Evolutionary conservation across 2,113 vertebrate genomes (phyloP).

Genomic region (Istiophorus platypterus): DNA sequence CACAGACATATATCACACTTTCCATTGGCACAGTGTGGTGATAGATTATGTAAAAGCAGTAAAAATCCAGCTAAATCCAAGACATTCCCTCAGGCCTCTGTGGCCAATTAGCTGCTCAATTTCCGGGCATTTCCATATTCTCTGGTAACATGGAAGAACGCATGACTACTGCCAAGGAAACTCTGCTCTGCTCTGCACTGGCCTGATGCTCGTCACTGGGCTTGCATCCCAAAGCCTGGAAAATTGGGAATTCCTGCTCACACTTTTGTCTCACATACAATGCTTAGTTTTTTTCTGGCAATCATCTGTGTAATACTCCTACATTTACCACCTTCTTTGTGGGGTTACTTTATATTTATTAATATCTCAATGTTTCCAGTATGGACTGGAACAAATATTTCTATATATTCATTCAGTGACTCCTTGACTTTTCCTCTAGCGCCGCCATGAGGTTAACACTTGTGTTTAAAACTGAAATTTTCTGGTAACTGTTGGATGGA

Average conservation of each 20-base stretch:
- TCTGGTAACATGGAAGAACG: slow-evolving; percentile 75
- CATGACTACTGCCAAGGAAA: slow-evolving; percentile 69
- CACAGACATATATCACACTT: slow-evolving; percentile 71
- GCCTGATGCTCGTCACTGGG: slow-evolving; percentile 55
- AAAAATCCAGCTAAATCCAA: slow-evolving; percentile 62
- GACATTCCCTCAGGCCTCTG: slow-evolving; percentile 72
- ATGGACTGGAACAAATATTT: background rate
- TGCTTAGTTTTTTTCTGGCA: slow-evolving; percentile 38
- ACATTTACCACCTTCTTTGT: slow-evolving; percentile 13
- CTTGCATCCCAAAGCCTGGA: slow-evolving; percentile 67
- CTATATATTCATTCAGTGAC: background rate
- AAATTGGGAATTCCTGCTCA: slow-evolving; percentile 76
- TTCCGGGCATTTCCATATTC: slow-evolving; percentile 73
- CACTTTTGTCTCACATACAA: slow-evolving; percentile 54
- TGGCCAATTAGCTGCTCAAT: slow-evolving; percentile 72
- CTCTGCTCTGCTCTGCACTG: slow-evolving; percentile 59
- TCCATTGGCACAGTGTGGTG: slow-evolving; percentile 65
- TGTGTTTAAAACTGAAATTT: too few relatives aligned
- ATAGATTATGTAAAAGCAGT: slow-evolving; percentile 67
- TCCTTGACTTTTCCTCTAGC: background rate
- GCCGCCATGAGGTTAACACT: too few relatives aligned
- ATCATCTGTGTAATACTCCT: slow-evolving; percentile 21
- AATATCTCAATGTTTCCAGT: background rate
- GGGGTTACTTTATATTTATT: too few relatives aligned
- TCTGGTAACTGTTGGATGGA: too few relatives aligned